Percentiles rank a stretch among this genome's conserved stretches.
Evolutionary conservation across 2,113 vertebrate species (phyloP).

Genomic region (Leptodactylus fuscus): DNA sequence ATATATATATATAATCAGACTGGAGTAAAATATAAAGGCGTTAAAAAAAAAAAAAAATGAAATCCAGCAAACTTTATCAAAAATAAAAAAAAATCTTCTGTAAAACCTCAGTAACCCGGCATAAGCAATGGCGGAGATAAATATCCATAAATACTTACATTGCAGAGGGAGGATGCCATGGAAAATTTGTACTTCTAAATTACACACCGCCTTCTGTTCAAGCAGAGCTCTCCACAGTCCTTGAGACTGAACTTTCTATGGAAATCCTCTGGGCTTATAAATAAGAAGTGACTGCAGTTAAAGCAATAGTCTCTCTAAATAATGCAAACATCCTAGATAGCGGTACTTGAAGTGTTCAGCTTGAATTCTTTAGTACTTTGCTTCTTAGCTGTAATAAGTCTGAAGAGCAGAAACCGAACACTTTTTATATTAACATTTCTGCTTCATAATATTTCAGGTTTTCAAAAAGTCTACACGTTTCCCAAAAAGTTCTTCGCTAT

Average conservation of each 20-base stretch:
- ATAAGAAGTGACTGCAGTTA: slow-evolving; percentile 52
- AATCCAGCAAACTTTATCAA: neutral
- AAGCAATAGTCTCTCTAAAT: slow-evolving; percentile 42
- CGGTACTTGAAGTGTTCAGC: slow-evolving; percentile 37
- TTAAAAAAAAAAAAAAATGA: too few relatives aligned
- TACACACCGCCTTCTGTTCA: slow-evolving; percentile 56
- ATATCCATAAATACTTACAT: slow-evolving; percentile 53
- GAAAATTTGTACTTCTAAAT: slow-evolving; percentile 56
- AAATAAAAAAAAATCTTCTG: neutral
- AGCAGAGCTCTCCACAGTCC: slow-evolving; percentile 56
- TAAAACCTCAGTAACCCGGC: neutral
- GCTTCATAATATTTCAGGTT: neutral
- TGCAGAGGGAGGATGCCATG: slow-evolving; percentile 47
- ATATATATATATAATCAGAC: too few relatives aligned
- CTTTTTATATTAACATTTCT: neutral
- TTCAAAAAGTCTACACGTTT: neutral
- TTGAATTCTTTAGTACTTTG: slow-evolving; percentile 26
- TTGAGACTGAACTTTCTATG: slow-evolving; percentile 60
- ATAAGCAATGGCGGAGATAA: slow-evolving; percentile 7
- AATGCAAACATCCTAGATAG: slow-evolving; percentile 46
- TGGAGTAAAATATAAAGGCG: too few relatives aligned
- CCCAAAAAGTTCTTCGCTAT: too few relatives aligned
- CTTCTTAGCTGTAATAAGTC: slow-evolving; percentile 15
- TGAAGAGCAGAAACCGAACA: neutral
- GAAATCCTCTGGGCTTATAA: slow-evolving; percentile 60